Percentiles rank a stretch among this genome's conserved stretches.
These are phyloP conservation scores for Cancer borealis DNA, from an alignment of 2,888 invertebrate genomes.

Conservation along the genomic window DNA sequence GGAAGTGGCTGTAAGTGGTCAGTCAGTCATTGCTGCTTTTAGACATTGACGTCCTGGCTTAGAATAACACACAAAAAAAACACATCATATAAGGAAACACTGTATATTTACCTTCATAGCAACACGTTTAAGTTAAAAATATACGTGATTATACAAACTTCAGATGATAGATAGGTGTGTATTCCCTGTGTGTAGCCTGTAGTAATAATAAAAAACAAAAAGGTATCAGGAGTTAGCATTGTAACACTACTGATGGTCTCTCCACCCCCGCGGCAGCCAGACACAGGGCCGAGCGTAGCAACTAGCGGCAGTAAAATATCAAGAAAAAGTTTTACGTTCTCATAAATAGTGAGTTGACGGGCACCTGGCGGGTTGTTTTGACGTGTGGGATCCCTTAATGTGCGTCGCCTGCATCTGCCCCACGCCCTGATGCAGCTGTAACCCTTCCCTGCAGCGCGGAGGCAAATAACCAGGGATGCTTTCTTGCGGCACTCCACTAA, in stretches of 20 bases:
- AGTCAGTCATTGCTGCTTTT: slow-evolving; percentile 20
- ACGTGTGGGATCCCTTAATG: background rate
- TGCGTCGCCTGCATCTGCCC: background rate
- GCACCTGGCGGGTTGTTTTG: background rate
- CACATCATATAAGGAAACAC: too few species aligned
- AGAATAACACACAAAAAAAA: background rate
- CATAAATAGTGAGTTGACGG: background rate
- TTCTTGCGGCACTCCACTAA: too few species aligned
- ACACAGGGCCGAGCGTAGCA: background rate
- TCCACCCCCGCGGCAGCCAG: background rate
- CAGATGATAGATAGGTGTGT: too few species aligned
- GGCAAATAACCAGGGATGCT: too few species aligned
- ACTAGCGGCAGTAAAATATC: background rate
- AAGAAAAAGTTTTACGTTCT: background rate
- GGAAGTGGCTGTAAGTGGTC: background rate
- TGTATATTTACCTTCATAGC: too few species aligned
- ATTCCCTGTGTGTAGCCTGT: too few species aligned
- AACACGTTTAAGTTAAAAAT: too few species aligned
- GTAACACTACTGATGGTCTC: too few species aligned
- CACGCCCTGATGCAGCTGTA: background rate
- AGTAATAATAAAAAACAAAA: too few species aligned
- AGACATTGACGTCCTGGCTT: background rate
- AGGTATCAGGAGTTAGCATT: too few species aligned
- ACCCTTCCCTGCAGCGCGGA: too few species aligned
- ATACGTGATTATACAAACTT: too few species aligned